These are phyloP conservation scores for Andrena bucephala DNA, from an alignment of 2,888 invertebrate genomes.

Conservation along the genomic window DNA sequence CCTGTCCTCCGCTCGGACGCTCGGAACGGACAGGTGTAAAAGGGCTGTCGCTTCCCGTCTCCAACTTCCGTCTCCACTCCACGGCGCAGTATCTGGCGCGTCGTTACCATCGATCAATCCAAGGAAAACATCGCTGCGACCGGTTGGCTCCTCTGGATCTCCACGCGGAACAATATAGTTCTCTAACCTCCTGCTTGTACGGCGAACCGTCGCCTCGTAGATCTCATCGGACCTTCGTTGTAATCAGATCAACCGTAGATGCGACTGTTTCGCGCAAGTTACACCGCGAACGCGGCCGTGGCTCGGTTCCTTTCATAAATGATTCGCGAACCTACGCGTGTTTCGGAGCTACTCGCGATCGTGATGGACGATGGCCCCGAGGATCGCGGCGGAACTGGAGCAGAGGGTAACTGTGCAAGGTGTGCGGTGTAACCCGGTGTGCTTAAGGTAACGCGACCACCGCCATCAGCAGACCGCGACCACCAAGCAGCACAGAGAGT, in stretches of 20 bases:
- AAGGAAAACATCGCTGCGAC: too few species aligned
- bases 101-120: constrained; percentile 43
- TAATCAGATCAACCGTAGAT: too few species aligned
- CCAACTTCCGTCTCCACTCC: constrained; percentile 5
- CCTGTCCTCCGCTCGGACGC: constrained; percentile 3
- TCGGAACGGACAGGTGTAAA: constrained; percentile 42
- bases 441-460: constrained; percentile 70
- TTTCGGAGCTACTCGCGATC: not conserved
- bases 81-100: constrained; percentile 15
- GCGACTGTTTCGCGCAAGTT: too few species aligned
- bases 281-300: not conserved
- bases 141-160: not conserved
- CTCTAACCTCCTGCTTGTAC: too few species aligned
- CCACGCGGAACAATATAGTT: too few species aligned
- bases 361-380: constrained; percentile 4
- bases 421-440: constrained; percentile 69
- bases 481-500: constrained; percentile 43
- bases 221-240: too few species aligned
- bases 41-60: constrained; percentile 39
- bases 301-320: not conserved
- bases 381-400: constrained; percentile 66
- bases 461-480: constrained; percentile 45
- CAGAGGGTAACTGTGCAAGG: constrained; percentile 78
- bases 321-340: not conserved
- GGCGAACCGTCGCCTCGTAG: not conserved